Percentiles rank a stretch among this genome's conserved stretches.
phyloP scores from a whole-genome alignment of 2,113 vertebrate species.

The Redunca redunca region DNA sequence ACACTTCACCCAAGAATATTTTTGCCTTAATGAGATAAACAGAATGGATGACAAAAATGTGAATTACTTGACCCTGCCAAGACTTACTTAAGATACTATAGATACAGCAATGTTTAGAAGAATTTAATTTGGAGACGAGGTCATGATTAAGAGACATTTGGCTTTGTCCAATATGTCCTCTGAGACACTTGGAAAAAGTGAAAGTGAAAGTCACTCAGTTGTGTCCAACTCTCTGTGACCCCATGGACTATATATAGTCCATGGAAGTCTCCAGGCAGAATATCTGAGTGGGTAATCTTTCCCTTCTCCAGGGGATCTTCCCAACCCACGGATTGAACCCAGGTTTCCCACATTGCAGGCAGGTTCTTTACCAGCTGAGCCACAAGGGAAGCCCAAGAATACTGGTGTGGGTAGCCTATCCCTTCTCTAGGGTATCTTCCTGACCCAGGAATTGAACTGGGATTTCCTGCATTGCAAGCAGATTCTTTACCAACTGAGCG shows the following conservation, averaged over 20 bases:
- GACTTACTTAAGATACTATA: not conserved
- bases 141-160: not conserved
- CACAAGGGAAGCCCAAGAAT: not conserved
- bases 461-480: not conserved
- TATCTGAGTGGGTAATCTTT: not conserved
- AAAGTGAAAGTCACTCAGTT: not conserved
- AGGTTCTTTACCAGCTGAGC: not conserved
- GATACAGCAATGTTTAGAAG: not conserved
- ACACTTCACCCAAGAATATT: not conserved
- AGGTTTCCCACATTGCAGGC: not conserved
- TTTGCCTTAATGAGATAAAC: not conserved
- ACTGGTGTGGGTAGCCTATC: not conserved
- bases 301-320: not conserved
- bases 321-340: accelerated
- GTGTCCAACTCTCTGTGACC: not conserved
- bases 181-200: not conserved
- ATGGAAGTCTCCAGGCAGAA: not conserved
- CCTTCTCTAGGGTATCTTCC: not conserved
- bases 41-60: not conserved
- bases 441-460: accelerated
- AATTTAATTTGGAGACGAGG: not conserved
- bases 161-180: not conserved
- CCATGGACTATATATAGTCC: not conserved
- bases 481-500: not conserved
- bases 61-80: not conserved